Base-by-base conservation (phyloP, 1,140 invertebrate genomes). In the Sycophaga agraensis region DNA sequence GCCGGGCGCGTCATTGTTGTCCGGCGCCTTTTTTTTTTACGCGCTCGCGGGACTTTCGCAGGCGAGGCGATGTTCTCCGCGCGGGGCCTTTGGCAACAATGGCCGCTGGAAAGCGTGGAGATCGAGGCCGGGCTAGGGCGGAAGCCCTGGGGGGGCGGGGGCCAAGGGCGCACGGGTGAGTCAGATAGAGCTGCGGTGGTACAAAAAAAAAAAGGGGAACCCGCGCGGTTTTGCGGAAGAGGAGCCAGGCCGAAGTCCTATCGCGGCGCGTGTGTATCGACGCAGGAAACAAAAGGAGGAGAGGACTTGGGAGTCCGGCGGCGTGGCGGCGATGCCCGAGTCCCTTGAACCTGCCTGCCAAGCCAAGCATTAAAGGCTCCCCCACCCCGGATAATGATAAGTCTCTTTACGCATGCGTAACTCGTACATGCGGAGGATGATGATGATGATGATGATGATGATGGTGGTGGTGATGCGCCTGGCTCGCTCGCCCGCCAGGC, bases 311-410 rank as follows among this genome's bases (percentile, higher is more conserved):
- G 12, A 51, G 39, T 50, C 39, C 8, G 31, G n/a, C n/a, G n/a
- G n/a, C n/a, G n/a, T 9, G 53, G 8, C 17, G 24, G 40, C 48
- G 11, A 35, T 19, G 37, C 35, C 39, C 35, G 58, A 66, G 71
- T 73, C 65, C 69, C 71, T 73, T 71, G 69, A 73, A 73, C 71
- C 68, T 69, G 69, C 66, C n/a, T 66, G 70, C 40, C 50, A 69
- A 73, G 48, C 68, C 67, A 70, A 70, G 63, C 68, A 69, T 71
- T 68, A 49, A 70, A 65, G 48, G 65, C 51, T 60, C 39, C 55
- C 31, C 48, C 28, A 19, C 54, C 42, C 14, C n/a, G 39, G 60
- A 65, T 66, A 71, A 71, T 68, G 63, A 70, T 67, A 66, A 68
- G 64, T 66, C 60, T 40, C 51, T 67, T 69, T 68, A 68, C 67